Base-by-base conservation (phyloP, 2,888 invertebrate species). In the Leptogaster cylindrica region DNA sequence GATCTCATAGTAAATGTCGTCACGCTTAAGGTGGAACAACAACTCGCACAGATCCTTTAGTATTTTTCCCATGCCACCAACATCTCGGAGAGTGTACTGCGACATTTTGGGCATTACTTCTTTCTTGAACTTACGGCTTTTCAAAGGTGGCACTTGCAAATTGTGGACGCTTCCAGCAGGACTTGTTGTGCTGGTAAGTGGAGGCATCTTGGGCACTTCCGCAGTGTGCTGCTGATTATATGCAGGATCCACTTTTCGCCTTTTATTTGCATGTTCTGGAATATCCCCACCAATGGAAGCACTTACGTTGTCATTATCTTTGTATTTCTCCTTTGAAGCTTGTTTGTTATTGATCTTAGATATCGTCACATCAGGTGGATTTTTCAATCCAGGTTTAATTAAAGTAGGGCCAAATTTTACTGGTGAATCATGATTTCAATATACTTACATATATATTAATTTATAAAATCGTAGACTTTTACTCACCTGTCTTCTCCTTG, bases 21-120 rank as follows among this genome's bases (percentile, higher is more conserved):
- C 94, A 76, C 95, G 92, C 75, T 89, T 91, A 79, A 97, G 88
- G 77, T 96, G 95, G 73, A 93, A 84, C 58, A 95, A 82, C 66
- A 93, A 82, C 76, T 90, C 88, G 77, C 89, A 89, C 1, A 93
- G 84, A 73, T 87, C 86, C 79, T 85, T 78, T 14, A 93, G 83
- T 14, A 89, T 86, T 73, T 87, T 87, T 36, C 90, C 88, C 81
- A 90, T 88, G 7, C 95, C 95, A 44, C 93, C 95, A 74, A 95
- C 84, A 78, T 93, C 89, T 36, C 76, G 72, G 55, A 76, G 75
- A 14, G 61, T 36, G 14, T 36, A 63, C 27, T 52, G 39, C 6
- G 73, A 36, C 27, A 48, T n/a, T 48, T 66, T 55, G 16, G 68
- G 18, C 12, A 41, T 18, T 16, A 71, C 51, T 51, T 41, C 46